Evolutionary conservation across 2,888 invertebrate genomes (phyloP), one percentile per base, ranked within the genome.

Genomic region (Dusona sp.): DNA sequence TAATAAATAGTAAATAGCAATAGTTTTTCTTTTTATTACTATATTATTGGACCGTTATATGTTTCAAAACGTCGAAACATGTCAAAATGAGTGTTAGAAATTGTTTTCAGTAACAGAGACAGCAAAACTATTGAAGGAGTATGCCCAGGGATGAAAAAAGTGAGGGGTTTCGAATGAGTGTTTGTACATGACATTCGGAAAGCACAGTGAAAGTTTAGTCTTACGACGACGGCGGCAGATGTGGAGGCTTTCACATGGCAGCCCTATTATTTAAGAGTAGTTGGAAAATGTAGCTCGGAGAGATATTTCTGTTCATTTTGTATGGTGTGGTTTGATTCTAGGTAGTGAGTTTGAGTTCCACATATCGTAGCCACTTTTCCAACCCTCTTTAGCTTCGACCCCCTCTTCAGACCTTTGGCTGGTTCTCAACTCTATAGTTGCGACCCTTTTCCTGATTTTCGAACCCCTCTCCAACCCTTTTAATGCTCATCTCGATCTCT

Each of bases 181-280:
- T 79, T 29, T 67, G 75, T 48, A 70, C 72, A 65, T 84, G 86
- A 74, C 83, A 68, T 80, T 67, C 78, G 38, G 68, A 78, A 48
- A 75, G 64, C 75, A 72, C 73, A 70, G 77, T 79, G 36, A 54
- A 61, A 82, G 72, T 65, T 68, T 61, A 85, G 64, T 75, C 75
- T 82, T 75, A 79, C 73, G 73, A 81, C 73, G 61, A 36, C 19
- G 78, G 19, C 65, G 51, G 22, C 42, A 51, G 70, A 51, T 45
- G 64, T 22, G 16, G 48, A 42, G 45, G 75, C 75, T 51, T 72
- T 51, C 19, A 16, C 77, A 48, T 57, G 74, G 57, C 51, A 42
- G 38, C 51, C 22, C 48, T 57, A 57, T 42, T 74, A 25, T 45
- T 48, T 8, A 11, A 65, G 61, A 61, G 36, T 57, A 38, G 45